phyloP scores from a whole-genome alignment of 64 coral and sea anemone species.

The Orbicella faveolata region DNA sequence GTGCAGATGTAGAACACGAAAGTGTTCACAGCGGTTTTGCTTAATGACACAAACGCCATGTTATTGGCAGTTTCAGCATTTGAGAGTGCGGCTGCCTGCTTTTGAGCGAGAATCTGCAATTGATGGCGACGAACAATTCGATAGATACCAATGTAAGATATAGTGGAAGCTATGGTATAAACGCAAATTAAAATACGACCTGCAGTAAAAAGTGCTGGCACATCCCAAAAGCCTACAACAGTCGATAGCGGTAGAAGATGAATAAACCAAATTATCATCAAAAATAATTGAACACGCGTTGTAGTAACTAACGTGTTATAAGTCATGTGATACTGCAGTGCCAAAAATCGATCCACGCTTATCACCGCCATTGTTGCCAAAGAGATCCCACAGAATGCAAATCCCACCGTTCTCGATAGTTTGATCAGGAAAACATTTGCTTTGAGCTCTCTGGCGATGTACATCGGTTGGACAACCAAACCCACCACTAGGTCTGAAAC shows the following conservation, averaged over 20 bases:
- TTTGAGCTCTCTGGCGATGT: background rate
- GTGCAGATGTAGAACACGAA: constrained; percentile 13
- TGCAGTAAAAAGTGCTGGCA: background rate
- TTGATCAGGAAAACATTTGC: background rate
- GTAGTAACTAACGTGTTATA: background rate
- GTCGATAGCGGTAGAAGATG: background rate
- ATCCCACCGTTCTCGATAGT: background rate
- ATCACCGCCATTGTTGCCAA: background rate
- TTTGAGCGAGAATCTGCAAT: background rate
- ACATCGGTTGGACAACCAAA: background rate
- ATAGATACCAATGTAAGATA: constrained; percentile 4
- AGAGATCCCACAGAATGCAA: background rate
- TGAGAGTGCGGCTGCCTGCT: background rate
- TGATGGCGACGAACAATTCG: background rate
- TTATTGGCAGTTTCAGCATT: background rate
- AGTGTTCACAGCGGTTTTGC: background rate
- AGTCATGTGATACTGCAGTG: background rate
- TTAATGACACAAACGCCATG: background rate
- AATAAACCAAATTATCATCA: background rate
- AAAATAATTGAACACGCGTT: background rate
- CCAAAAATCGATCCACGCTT: constrained; percentile 7
- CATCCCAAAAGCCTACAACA: background rate
- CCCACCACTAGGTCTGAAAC: constrained; percentile 10
- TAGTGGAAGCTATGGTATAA: background rate
- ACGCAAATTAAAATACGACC: background rate